Base-by-base conservation (phyloP, 2,888 invertebrate genomes). In the Rosalia funebris region DNA sequence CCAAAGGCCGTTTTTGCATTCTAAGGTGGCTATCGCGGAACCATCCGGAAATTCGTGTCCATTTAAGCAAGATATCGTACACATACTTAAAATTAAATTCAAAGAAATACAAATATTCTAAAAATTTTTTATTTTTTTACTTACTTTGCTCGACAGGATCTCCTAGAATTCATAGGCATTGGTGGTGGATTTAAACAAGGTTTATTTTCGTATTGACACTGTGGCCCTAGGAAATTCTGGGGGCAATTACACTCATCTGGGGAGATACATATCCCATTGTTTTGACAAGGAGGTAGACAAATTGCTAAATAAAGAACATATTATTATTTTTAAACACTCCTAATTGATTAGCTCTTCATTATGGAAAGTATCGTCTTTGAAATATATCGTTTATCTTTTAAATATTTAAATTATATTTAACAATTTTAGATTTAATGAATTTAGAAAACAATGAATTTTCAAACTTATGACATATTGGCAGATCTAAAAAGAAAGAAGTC, bases 241-340 rank as follows among this genome's bases (percentile, higher is more conserved):
- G 90, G 86, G 72, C 95, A 96, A 36, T 87, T 81, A 74, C 95
- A 96, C 0, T 87, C 83, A 75, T 92, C 90, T 0, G 91, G 90
- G 17, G 85, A 85, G 1, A 90, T 78, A 74, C 95, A 96, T 47
- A 91, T 89, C 0, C 95, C 95, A 53, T 87, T 90, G 80, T 95
- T 93, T 75, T 88, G 84, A 78, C 95, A 96, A 0, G 85, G 82
- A 0, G 91, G 91, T 14, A 85, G 78, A 76, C 95, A 95, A 67
- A 87, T 83, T 0, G 91, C 94, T 93, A 77, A n/a, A n/a, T n/a
- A n/a, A n/a, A n/a, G 82, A 82, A 44, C 34, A 25, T 25, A 25
- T 25, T 25, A 5, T 25, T 25, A 7, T 25, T 25, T 25, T 25
- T 25, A 25, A 25, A n/a, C n/a, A n/a, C n/a, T n/a, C n/a, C n/a